These are phyloP conservation scores for Xestia sexstrigata DNA, from an alignment of 2,888 invertebrate genomes.

Conservation along the genomic window DNA sequence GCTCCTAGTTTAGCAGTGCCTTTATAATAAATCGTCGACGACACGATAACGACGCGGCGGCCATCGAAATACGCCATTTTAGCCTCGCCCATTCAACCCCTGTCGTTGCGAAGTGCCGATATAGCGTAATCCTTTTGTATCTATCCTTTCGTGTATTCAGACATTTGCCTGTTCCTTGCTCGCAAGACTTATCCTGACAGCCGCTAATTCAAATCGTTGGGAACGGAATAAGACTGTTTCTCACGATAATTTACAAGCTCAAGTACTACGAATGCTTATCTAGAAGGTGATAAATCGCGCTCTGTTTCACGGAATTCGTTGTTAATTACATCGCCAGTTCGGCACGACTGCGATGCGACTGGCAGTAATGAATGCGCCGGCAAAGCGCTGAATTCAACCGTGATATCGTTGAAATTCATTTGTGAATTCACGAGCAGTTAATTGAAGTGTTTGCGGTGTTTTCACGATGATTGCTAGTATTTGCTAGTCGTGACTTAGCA, in stretches of 20 bases:
- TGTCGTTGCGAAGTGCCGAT: constrained; percentile 56
- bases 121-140: constrained; percentile 63
- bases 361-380: constrained; percentile 77
- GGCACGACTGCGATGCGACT: constrained; percentile 62
- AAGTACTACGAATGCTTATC: constrained; percentile 60
- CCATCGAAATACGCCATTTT: constrained; percentile 53
- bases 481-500: constrained; percentile 50
- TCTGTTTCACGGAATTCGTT: constrained; percentile 72
- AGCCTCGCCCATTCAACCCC: constrained; percentile 31
- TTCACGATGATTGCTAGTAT: constrained; percentile 58
- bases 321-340: constrained; percentile 78
- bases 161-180: constrained; percentile 40
- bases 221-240: constrained; percentile 46
- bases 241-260: constrained; percentile 56
- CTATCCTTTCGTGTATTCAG: constrained; percentile 52
- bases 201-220: constrained; percentile 50
- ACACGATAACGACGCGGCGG: constrained; percentile 51
- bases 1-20: constrained; percentile 43
- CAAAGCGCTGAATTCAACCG: constrained; percentile 72
- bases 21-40: constrained; percentile 61
- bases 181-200: constrained; percentile 50
- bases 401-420: constrained; percentile 74
- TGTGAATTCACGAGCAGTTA: constrained; percentile 64
- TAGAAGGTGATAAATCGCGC: constrained; percentile 68
- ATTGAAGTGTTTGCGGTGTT: constrained; percentile 68